These are phyloP conservation scores for Uria lomvia DNA, from an alignment of 2,113 vertebrate species.

Conservation along the genomic window DNA sequence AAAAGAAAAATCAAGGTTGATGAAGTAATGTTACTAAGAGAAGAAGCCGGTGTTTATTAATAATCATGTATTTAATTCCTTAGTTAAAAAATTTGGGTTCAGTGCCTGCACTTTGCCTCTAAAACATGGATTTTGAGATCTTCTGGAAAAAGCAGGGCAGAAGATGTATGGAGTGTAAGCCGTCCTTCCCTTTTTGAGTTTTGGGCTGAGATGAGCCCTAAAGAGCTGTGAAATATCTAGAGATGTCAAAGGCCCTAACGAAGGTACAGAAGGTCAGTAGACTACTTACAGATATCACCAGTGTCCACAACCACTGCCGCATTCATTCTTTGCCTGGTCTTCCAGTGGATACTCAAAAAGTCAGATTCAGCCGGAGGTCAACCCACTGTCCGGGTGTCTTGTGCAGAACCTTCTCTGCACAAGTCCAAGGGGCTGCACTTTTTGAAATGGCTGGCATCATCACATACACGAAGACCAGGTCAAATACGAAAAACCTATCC, in stretches of 20 bases:
- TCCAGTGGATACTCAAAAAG: background rate
- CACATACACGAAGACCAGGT: background rate
- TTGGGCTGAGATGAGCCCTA: background rate
- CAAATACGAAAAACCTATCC: background rate
- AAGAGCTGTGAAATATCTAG: background rate
- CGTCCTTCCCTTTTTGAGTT: background rate
- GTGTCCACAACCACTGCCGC: background rate
- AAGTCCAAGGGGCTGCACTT: background rate
- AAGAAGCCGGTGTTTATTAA: background rate
- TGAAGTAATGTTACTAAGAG: background rate
- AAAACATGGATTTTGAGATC: background rate
- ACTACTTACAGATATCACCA: background rate
- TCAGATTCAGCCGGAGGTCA: background rate
- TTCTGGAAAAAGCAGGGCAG: background rate
- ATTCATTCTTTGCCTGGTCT: background rate
- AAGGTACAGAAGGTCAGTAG: background rate
- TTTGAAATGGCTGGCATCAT: background rate
- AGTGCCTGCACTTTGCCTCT: background rate
- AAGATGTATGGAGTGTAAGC: background rate
- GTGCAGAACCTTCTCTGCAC: background rate
- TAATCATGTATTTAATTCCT: background rate
- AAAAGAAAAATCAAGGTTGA: slow-evolving; percentile 10
- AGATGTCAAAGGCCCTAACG: background rate
- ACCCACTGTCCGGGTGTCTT: background rate
- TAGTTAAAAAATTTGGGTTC: background rate